Base-by-base conservation (phyloP, 2,797 vertebrate genomes). In the Hylomyscus alleni region DNA sequence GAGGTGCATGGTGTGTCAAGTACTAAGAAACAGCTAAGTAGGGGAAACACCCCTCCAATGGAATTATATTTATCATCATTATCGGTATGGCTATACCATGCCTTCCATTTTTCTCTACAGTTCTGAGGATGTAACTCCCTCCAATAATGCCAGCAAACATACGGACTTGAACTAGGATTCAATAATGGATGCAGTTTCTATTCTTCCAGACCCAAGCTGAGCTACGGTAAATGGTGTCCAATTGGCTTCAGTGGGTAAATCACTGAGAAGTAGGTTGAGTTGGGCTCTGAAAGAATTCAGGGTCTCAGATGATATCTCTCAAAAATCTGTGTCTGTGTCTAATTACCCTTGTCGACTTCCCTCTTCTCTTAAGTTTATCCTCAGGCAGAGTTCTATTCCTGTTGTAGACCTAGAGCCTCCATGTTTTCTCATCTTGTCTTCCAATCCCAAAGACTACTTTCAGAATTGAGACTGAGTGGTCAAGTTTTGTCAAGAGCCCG, bases 121-220 rank as follows among this genome's bases (percentile, higher is more conserved):
- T 76, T 87, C 76, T 58, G 67, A 95, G 56, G 26, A 44, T 85
- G n/a, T 13, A 69, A 60, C 9, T 96, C 7, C 31, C 52, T 50
- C 40, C 2, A 81, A 0, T n/a, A 34, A 95, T 67, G 69, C 75
- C 75, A 72, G 58, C 13, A 67, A 78, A 67, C 76, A 72, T 96
- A 73, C 15, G 22, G 11, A 89, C 31, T 89, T 93, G 86, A 94
- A 82, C 60, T 34, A 77, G 56, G 44, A 76, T 47, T 83, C 75
- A 92, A 77, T 73, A 93, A 88, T 58, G n/a, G n/a, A 47, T 67
- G 17, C 29, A 73, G 67, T 81, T 81, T 76, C n/a, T 77, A 29
- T 77, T 90, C 12, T 88, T 95, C 72, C 67, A 76, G 47, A 60
- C 29, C 60, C 75, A 86, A 52, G 76, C 6, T 11, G 29, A 6